Evolutionary conservation across 2,888 invertebrate species (phyloP).

Genomic region (Pteria penguin): DNA sequence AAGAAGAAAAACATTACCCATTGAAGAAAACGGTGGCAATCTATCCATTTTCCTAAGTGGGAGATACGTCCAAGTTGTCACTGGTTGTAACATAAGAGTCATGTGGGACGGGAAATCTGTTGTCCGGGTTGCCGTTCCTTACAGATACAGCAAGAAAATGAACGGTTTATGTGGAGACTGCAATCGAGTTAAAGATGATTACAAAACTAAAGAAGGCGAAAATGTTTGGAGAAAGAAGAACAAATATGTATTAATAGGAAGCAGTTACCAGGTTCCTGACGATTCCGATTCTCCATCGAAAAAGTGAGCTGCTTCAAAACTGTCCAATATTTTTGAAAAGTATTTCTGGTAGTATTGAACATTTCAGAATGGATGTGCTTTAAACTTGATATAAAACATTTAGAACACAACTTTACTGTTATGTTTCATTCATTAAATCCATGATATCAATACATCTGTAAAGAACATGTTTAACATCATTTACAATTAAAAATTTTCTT

Average conservation of each 20-base stretch:
- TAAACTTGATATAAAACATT: too few species aligned
- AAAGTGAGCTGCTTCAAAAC: slow-evolving; percentile 14
- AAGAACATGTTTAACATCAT: too few species aligned
- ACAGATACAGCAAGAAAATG: slow-evolving; percentile 31
- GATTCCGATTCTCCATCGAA: slow-evolving; percentile 8
- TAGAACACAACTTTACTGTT: too few species aligned
- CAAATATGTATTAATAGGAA: slow-evolving; percentile 34
- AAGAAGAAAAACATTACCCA: slow-evolving; percentile 28
- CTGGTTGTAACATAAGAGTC: slow-evolving; percentile 33
- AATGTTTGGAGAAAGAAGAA: slow-evolving; percentile 27
- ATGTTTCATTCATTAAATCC: too few species aligned
- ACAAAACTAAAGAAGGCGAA: slow-evolving; percentile 29
- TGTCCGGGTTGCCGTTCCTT: slow-evolving; percentile 27
- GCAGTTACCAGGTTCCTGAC: slow-evolving; percentile 30
- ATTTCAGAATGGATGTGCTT: too few species aligned
- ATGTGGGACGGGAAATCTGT: slow-evolving; percentile 33
- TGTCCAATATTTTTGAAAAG: too few species aligned
- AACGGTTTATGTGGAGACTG: slow-evolving; percentile 64
- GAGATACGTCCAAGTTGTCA: slow-evolving; percentile 32
- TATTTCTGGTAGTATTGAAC: too few species aligned
- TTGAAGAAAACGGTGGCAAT: slow-evolving; percentile 22
- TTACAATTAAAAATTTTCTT: too few species aligned
- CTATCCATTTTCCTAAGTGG: slow-evolving; percentile 32
- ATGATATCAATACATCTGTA: too few species aligned
- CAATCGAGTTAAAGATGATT: slow-evolving; percentile 55